Evolutionary conservation across 1,140 invertebrate species (phyloP), one percentile per base, ranked within the genome.

Genomic region (Aphaenogaster floridana): DNA sequence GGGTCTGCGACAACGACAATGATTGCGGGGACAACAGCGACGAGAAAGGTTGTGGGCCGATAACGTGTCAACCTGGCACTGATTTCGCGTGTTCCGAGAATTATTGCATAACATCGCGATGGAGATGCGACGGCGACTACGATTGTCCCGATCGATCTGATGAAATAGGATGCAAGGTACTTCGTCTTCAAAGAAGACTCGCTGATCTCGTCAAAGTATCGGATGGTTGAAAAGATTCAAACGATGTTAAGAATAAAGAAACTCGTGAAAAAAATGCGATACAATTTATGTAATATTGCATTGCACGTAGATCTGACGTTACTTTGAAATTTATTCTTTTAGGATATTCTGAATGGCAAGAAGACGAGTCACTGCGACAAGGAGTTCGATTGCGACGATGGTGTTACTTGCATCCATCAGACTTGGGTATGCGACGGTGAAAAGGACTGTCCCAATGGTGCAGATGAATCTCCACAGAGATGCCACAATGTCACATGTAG

Each of bases 361-460:
- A 95, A 87, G 86, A 93, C 13, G 91, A 96, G 28, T 96, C 97
- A 81, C 96, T 97, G 86, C 97, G 97, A 95, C 96, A 6, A 96
- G 95, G 98, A 99, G 91, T 99, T 98, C 93, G 97, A 98, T 88
- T 99, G 99, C 94, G 97, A 96, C 9, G 98, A 98, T 94, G 96
- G 96, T 52, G 96, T 98, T 64, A 98, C 98, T 45, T 99, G 99
- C 94, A 97, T 99, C 50, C 97, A 98, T 92, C 97, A 96, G 77
- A 97, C 96, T 28, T 98, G 98, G 98, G 95, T 98, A 0, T 99
- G 98, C 94, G 98, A 99, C 92, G 98, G 98, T 0, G 97, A 98
- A 90, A 96, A 96, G 8, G 98, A 99, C 93, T 99, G 98, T 93
- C 96, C 97, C 0, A 98, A 98, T 92, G 98, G 97, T 13, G 97